These are phyloP conservation scores for Pseudomyrmex concolor DNA, from an alignment of 1,140 invertebrate species.

Conservation along the genomic window DNA sequence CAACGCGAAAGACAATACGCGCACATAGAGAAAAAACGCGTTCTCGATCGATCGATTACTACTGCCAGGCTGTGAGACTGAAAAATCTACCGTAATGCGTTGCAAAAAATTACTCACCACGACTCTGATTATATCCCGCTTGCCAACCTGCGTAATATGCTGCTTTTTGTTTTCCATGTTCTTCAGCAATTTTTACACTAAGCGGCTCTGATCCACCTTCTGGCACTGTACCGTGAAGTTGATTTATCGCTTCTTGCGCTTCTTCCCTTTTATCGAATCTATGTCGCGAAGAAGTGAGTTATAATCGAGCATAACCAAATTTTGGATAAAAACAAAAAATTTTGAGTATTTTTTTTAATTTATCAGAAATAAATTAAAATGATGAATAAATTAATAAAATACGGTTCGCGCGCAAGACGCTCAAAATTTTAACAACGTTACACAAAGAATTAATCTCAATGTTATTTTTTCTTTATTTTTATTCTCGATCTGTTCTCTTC, in stretches of 20 bases:
- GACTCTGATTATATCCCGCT: conserved; percentile 86
- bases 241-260: conserved; percentile 94
- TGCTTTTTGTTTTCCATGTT: conserved; percentile 96
- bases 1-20: background rate
- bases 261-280: conserved; percentile 91
- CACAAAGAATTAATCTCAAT: background rate
- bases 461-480: background rate
- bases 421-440: background rate
- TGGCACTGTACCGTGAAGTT: conserved; percentile 93
- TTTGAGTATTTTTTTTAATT: background rate
- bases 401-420: no score
- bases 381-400: no score
- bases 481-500: background rate
- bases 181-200: conserved; percentile 95
- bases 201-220: conserved; percentile 93
- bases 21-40: background rate
- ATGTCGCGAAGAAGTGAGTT: background rate
- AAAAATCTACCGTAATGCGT: conserved; percentile 51
- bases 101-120: conserved; percentile 80
- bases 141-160: conserved; percentile 88
- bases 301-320: no score
- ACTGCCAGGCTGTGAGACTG: conserved; percentile 61
- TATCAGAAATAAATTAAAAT: background rate
- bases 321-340: background rate
- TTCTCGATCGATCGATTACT: conserved; percentile 49